Evolutionary conservation across 2,888 invertebrate species (phyloP), one percentile per base, ranked within the genome.

Genomic region (Entomobrya multifasciata): DNA sequence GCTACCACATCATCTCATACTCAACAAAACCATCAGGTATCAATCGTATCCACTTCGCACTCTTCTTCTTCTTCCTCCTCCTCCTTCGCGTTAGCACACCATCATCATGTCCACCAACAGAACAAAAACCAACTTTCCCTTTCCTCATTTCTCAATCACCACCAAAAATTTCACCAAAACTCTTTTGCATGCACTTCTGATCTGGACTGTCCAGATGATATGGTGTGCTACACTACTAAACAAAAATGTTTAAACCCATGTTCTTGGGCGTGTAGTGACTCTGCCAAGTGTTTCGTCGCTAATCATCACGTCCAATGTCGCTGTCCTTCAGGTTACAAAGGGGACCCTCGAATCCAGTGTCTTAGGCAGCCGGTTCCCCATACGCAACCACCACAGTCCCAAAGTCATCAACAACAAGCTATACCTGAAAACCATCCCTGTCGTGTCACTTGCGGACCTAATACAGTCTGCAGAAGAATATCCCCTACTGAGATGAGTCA

Each of bases 261-360:
- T 85, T 55, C 80, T 47, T 88, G 85, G 86, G 81, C 70, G 67
- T 88, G 88, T 77, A 86, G 85, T 88, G 82, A 83, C 8, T 57
- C 74, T 13, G 86, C 88, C 10, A 49, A 47, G 15, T 89, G 89
- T 65, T 20, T 44, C 25, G 88, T 87, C 60, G 41, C 27, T 47
- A 88, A 89, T 76, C 91, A 91, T 74, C 86, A 78, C 52, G 89
- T 84, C 17, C 78, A 72, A 49, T 91, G 91, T 81, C n/a, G 41
- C 13, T 91, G 91, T 81, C 88, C 87, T 11, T 15, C 62, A 25
- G 90, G 88, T 55, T 85, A 74, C 17, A 57, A 77, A 15, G 89
- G 90, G 17, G 83, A 90, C 57, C 67, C 88, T 60, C 27, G 74
- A 17, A 52, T 87, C 60, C 20, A 81, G 5, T 89, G 89, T 47